Conservation (phyloP, 2,113 vertebrate species). For the Ptychochromis oligacanthus region DNA sequence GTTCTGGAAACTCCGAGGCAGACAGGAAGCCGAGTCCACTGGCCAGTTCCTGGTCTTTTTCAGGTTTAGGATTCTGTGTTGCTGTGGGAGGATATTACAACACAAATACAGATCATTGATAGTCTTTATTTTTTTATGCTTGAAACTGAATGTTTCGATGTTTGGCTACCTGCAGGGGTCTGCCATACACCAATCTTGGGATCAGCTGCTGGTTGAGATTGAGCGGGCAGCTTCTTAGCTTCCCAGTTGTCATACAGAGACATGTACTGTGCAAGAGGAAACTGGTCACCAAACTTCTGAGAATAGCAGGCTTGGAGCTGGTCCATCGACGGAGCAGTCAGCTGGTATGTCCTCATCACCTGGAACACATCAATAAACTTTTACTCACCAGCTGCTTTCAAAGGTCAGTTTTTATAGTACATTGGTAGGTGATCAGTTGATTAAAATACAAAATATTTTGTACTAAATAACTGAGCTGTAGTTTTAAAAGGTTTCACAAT, state of each 20-base stretch:
- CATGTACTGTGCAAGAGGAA: slow-evolving; percentile 67
- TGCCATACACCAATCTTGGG: neutral
- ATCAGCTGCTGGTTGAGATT: neutral
- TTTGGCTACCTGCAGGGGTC: slow-evolving; percentile 48
- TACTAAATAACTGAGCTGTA: neutral
- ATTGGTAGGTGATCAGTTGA: neutral
- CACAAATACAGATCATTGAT: neutral
- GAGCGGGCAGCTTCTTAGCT: neutral
- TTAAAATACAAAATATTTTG: neutral
- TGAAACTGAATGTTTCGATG: neutral
- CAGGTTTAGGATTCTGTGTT: neutral
- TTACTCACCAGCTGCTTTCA: neutral
- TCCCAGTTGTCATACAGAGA: slow-evolving; percentile 65
- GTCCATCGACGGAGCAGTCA: slow-evolving; percentile 45
- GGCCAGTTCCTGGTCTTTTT: neutral
- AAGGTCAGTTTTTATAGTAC: neutral
- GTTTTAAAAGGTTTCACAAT: neutral
- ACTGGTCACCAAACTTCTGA: slow-evolving; percentile 30
- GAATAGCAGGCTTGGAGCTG: slow-evolving; percentile 63
- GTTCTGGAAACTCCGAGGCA: slow-evolving; percentile 64
- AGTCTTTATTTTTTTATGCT: neutral
- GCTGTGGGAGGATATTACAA: slow-evolving; percentile 9
- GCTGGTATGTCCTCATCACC: slow-evolving; percentile 54
- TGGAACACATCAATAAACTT: slow-evolving; percentile 27
- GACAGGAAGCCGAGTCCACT: neutral